Base-by-base conservation (phyloP, 2,113 vertebrate genomes). In the Excalfactoria chinensis region DNA sequence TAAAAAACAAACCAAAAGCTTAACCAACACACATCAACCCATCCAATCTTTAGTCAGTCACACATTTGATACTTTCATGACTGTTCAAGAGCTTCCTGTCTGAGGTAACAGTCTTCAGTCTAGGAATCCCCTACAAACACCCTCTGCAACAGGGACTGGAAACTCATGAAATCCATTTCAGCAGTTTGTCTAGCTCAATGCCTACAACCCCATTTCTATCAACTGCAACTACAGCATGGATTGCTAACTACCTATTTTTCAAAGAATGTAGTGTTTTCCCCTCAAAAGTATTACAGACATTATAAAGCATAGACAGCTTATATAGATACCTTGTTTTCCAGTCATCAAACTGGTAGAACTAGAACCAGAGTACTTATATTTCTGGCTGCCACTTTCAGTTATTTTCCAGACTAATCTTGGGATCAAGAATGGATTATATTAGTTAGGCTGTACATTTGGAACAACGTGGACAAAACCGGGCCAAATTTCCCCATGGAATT, bases 1-100 rank as follows among this genome's bases (percentile, higher is more conserved):
- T 30, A 6, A 20, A 13, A 58, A 69, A 62, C 10, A 74, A 63
- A 30, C 23, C 66, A 35, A 23, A 60, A 62, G 21, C 26, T 74
- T 74, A 69, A 63, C 41, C 0, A 0, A 58, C 8, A 56, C 30
- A 84, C 35, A 46, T 2, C 1, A 0, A 64, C 44, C 20, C 59
- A 40, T 46, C 13, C 40, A 37, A 32, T 19, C 22, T 46, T 77
- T 44, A 84, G 34, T 53, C 21, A 77, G 25, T 26, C 18, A 72
- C 5, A 20, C 12, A 44, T 67, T 14, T 67, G 37, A 53, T 40
- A n/a, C 44, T 60, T 77, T 63, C 35, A 26, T 0, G 2, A 43
- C 41, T 70, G 11, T 49, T 43, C 6, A 84, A 49, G 43, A 77
- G 34, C 14, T 49, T 62, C 25, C 25, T 40, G 35, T 18, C 35